Percentiles rank a stretch among this genome's conserved stretches.
Evolutionary conservation across 2,888 invertebrate species (phyloP).

Genomic region (Eristalis intricaria): DNA sequence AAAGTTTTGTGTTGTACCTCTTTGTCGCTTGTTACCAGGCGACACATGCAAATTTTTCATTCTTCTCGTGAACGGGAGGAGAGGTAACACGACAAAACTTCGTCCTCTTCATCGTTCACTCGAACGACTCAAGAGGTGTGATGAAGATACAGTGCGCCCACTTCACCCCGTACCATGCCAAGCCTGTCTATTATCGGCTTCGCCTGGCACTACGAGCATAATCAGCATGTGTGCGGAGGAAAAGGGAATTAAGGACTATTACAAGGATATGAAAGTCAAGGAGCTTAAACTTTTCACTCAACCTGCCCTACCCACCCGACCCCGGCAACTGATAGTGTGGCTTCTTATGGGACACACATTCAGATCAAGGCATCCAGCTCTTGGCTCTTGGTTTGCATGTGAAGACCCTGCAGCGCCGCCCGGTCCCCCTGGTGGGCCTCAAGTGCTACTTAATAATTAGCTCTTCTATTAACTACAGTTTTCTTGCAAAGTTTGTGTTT

Average conservation of each 20-base stretch:
- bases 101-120: slow-evolving; percentile 40
- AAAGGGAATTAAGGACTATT: slow-evolving; percentile 65
- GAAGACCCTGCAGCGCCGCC: background rate
- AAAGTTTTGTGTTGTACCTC: slow-evolving; percentile 49
- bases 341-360: slow-evolving; percentile 16
- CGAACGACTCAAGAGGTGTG: slow-evolving; percentile 54
- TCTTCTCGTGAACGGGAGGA: background rate
- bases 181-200: slow-evolving; percentile 55
- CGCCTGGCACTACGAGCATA: slow-evolving; percentile 21
- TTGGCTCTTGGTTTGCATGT: slow-evolving; percentile 26
- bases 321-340: background rate
- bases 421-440: slow-evolving; percentile 3
- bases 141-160: slow-evolving; percentile 53
- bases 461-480: slow-evolving; percentile 49
- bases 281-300: slow-evolving; percentile 54
- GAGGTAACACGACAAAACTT: slow-evolving; percentile 44
- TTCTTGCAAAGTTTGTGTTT: slow-evolving; percentile 33
- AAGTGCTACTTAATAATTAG: slow-evolving; percentile 59
- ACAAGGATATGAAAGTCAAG: slow-evolving; percentile 69
- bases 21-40: slow-evolving; percentile 34
- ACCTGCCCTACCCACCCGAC: background rate
- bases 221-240: slow-evolving; percentile 46
- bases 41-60: slow-evolving; percentile 47
- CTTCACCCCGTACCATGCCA: slow-evolving; percentile 34
- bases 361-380: slow-evolving; percentile 45